Percentiles rank a stretch among this genome's conserved stretches.
Evolutionary conservation across 2,797 vertebrate species (phyloP).

Genomic region (Scleropages formosus): DNA sequence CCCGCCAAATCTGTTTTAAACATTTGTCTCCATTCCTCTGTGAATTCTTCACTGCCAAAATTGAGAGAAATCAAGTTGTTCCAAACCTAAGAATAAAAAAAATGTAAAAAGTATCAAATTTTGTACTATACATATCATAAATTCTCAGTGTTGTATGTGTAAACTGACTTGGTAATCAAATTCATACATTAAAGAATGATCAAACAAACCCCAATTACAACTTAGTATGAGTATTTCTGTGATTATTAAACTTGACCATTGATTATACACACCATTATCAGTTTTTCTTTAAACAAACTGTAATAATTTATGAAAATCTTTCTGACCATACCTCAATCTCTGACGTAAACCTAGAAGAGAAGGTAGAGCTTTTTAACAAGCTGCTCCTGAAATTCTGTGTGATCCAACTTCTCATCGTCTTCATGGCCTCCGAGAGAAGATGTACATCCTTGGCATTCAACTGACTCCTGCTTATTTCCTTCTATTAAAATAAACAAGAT

Average conservation of each 20-base stretch:
- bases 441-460: conserved; percentile 28
- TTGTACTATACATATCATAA: too few relatives aligned
- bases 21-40: conserved; percentile 65
- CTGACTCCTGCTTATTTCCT: conserved; percentile 21
- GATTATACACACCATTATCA: too few relatives aligned
- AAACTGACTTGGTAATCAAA: too few relatives aligned
- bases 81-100: conserved; percentile 72
- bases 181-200: too few relatives aligned
- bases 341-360: rapidly evolving
- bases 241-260: too few relatives aligned
- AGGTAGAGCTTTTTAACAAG: conserved; percentile 35
- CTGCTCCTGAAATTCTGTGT: conserved; percentile 36
- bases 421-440: conserved; percentile 40
- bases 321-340: conserved; percentile 61
- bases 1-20: conserved; percentile 73
- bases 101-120: too few relatives aligned
- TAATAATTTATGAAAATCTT: background rate
- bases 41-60: conserved; percentile 63
- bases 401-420: conserved; percentile 62
- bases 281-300: too few relatives aligned
- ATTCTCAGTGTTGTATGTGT: too few relatives aligned
- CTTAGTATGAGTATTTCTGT: too few relatives aligned
- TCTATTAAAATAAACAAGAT: too few relatives aligned
- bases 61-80: conserved; percentile 66
- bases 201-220: too few relatives aligned